Evolutionary conservation across 2,888 invertebrate genomes (phyloP).

Genomic region (Rotaria sp.): DNA sequence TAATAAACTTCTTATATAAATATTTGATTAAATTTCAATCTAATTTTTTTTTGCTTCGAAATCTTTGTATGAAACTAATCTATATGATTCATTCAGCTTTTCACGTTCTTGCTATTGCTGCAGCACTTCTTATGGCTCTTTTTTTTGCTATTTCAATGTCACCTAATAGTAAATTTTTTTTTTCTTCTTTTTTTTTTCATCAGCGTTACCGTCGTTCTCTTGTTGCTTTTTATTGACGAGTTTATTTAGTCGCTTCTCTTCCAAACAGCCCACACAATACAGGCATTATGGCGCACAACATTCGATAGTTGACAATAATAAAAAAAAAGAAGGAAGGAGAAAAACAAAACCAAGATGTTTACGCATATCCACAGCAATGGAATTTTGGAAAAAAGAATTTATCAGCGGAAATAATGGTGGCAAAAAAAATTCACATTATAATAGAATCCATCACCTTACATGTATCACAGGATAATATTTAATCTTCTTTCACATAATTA

Average conservation of each 20-base stretch:
- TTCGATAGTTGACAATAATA: constrained; percentile 13
- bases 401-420: neutral
- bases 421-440: neutral
- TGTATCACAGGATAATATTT: neutral
- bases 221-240: neutral
- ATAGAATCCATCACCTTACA: neutral
- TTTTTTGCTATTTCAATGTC: neutral
- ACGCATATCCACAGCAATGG: neutral
- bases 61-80: neutral
- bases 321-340: neutral
- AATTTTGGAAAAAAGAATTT: neutral
- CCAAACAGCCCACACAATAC: neutral
- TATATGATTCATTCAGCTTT: neutral
- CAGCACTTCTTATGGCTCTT: neutral
- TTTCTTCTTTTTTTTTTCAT: neutral
- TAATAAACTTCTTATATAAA: neutral
- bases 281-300: constrained; percentile 4
- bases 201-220: neutral
- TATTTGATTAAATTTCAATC: neutral
- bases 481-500: neutral
- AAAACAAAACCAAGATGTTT: neutral
- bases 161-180: neutral
- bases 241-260: constrained; percentile 7
- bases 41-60: neutral
- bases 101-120: neutral